Conservation (phyloP, 2,888 invertebrate genomes). For the Pachydiplax longipennis region DNA sequence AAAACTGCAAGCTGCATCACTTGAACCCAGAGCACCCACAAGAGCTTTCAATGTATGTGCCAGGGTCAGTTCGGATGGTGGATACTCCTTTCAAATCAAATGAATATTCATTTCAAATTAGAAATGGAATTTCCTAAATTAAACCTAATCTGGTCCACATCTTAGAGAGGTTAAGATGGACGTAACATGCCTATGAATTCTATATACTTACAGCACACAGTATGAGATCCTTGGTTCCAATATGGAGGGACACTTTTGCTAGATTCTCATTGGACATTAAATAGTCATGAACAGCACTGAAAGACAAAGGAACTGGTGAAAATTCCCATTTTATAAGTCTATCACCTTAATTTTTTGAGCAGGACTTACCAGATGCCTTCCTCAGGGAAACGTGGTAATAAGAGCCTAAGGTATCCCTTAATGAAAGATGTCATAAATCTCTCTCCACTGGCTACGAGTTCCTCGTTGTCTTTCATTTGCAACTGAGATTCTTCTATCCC, state of each 20-base stretch:
- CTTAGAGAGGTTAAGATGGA: too few relatives aligned
- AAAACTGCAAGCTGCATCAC: constrained; percentile 66
- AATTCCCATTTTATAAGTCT: neutral
- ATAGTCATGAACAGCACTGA: constrained; percentile 68
- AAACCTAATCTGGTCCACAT: too few relatives aligned
- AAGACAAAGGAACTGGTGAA: constrained; percentile 51
- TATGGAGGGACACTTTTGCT: constrained; percentile 72
- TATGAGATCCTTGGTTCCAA: constrained; percentile 86
- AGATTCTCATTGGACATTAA: constrained; percentile 73
- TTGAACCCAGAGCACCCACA: constrained; percentile 75
- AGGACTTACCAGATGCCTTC: constrained; percentile 70
- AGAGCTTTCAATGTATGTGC: constrained; percentile 82
- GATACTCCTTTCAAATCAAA: constrained; percentile 69
- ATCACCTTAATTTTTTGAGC: neutral
- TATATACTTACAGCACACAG: constrained; percentile 71
- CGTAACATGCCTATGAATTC: neutral
- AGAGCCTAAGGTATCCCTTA: constrained; percentile 71
- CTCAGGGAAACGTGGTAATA: constrained; percentile 76
- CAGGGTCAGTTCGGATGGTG: constrained; percentile 69
- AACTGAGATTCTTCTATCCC: constrained; percentile 70
- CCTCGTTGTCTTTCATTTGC: constrained; percentile 71
- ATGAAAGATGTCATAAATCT: constrained; percentile 72
- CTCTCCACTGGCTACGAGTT: constrained; percentile 73
- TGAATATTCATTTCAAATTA: neutral
- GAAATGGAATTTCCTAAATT: neutral